A percentile compares a stretch with the other conserved stretches of the same genome.
These are phyloP conservation scores for Temnothorax rugatulus DNA, from an alignment of 2,888 invertebrate genomes.

Conservation along the genomic window DNA sequence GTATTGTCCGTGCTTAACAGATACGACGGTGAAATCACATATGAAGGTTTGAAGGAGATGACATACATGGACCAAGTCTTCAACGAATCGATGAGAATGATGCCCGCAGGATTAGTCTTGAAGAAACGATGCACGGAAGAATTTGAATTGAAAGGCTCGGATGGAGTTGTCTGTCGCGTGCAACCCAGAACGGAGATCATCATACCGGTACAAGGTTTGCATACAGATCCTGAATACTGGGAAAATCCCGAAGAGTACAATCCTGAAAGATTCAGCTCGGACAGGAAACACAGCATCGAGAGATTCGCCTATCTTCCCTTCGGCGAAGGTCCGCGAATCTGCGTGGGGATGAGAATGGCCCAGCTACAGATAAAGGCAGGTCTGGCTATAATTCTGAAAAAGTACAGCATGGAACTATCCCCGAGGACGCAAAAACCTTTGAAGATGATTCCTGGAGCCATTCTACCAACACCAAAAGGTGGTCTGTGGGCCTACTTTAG, in stretches of 20 bases:
- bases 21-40: conserved; percentile 84
- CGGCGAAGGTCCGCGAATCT: conserved; percentile 77
- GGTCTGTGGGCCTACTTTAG: conserved; percentile 69
- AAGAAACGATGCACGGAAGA: conserved; percentile 70
- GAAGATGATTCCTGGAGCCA: background rate
- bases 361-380: conserved; percentile 69
- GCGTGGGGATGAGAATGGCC: conserved; percentile 76
- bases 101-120: conserved; percentile 56
- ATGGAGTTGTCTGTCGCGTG: conserved; percentile 71
- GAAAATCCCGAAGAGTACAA: conserved; percentile 70
- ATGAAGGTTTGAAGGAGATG: conserved; percentile 86
- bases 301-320: conserved; percentile 74
- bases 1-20: conserved; percentile 81
- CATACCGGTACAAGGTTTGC: conserved; percentile 66
- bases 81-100: conserved; percentile 73
- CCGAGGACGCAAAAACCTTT: conserved; percentile 70
- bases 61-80: conserved; percentile 87
- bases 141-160: conserved; percentile 70
- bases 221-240: conserved; percentile 73
- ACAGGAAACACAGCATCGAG: conserved; percentile 59
- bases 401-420: conserved; percentile 69
- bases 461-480: conserved; percentile 59
- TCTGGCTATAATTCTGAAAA: conserved; percentile 60
- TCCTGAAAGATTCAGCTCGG: conserved; percentile 76
- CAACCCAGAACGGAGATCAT: conserved; percentile 67